A percentile compares a stretch with the other conserved stretches of the same genome.
These are phyloP conservation scores for Origma solitaria DNA, from an alignment of 2,113 vertebrate species.

Conservation along the genomic window DNA sequence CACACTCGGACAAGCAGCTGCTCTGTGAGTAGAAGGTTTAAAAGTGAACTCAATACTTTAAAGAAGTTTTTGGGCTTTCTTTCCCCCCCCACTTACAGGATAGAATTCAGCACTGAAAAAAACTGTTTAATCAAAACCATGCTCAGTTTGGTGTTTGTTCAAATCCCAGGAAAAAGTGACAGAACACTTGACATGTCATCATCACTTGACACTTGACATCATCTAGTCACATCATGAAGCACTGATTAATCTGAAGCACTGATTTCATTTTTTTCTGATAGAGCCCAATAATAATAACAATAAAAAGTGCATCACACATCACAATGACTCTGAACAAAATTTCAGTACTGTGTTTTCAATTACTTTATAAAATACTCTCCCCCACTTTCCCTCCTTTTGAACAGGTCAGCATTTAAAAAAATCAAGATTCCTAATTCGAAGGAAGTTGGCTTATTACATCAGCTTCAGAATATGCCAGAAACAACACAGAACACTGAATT, in stretches of 20 bases:
- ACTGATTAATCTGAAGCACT: neutral
- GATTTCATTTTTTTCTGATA: neutral
- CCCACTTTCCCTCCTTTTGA: neutral
- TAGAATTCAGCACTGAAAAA: neutral
- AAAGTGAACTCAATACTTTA: neutral
- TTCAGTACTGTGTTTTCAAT: neutral
- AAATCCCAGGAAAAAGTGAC: neutral
- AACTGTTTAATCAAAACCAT: neutral
- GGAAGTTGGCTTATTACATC: neutral
- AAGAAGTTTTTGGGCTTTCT: conserved; percentile 19
- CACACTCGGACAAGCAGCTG: conserved; percentile 23
- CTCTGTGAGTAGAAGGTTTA: conserved; percentile 23
- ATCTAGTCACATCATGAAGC: neutral
- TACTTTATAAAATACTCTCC: neutral
- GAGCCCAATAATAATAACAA: neutral
- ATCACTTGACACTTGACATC: neutral
- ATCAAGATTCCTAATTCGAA: neutral
- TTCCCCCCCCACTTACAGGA: rapidly evolving
- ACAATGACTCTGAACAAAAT: neutral
- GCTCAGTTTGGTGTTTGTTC: neutral
- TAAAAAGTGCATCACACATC: neutral
- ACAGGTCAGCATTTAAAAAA: neutral
- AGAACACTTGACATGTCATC: neutral
- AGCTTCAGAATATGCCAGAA: neutral
- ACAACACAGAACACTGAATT: neutral